Conservation (phyloP, 2,888 invertebrate species). For the Diaperis boleti region DNA sequence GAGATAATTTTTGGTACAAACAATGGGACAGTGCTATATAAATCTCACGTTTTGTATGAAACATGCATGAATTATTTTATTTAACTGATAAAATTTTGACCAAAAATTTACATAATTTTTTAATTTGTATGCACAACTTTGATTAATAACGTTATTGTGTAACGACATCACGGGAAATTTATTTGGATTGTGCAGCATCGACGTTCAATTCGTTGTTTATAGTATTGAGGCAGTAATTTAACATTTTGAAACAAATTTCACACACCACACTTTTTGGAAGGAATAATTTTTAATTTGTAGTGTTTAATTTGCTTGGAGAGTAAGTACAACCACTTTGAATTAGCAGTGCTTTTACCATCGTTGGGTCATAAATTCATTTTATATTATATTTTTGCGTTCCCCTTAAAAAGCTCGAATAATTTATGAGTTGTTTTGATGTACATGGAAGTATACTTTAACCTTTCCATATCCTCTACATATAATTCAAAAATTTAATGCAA, state of each 20-base stretch:
- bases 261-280: background rate
- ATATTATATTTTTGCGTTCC: constrained; percentile 8
- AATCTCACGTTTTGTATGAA: constrained; percentile 23
- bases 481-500: background rate
- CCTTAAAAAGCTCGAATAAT: constrained; percentile 12
- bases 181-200: constrained; percentile 12
- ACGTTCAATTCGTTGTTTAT: background rate
- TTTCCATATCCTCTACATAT: constrained; percentile 6
- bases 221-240: background rate
- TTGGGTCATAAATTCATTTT: no score
- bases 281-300: no score
- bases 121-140: constrained; percentile 31
- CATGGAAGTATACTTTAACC: constrained; percentile 6
- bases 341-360: no score
- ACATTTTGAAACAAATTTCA: background rate
- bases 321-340: no score
- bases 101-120: constrained; percentile 31
- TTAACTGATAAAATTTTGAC: constrained; percentile 26
- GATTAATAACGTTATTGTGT: constrained; percentile 24
- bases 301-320: no score
- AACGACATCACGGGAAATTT: constrained; percentile 9
- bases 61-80: constrained; percentile 26
- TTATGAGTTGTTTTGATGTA: constrained; percentile 6
- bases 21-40: constrained; percentile 10
- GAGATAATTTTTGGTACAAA: constrained; percentile 9